Base-by-base conservation (phyloP, 2,888 invertebrate genomes). In the Spisula subtruncata region DNA sequence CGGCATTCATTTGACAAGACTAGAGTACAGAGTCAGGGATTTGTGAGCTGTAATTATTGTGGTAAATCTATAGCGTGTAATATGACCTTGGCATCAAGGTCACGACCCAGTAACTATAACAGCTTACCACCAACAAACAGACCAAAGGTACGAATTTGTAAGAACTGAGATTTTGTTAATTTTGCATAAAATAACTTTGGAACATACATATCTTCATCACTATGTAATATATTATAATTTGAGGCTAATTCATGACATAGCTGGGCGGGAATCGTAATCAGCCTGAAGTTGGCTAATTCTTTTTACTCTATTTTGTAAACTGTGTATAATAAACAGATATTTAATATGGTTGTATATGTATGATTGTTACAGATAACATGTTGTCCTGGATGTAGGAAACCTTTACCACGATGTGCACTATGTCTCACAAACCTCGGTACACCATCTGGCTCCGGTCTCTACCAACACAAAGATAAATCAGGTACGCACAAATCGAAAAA, bases 401-500 rank as follows among this genome's bases (percentile, higher is more conserved):
- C 99, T 8, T 97, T 99, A 95, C 99, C 99, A 0, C 98, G 99
- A 85, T 99, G 99, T 97, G 98, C 98, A 4, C 98, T 99, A 94
- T 99, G 99, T 97, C 97, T 98, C 87, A 98, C 98, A 97, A 98
- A 99, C 97, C 98, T 99, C 98, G 99, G 99, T 88, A 99, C 99
- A 20, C 94, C 96, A 4, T 95, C 96, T 18, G 96, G 95, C 0
- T 93, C 94, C 32, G 93, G 92, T 18, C 88, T 93, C 5, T 92
- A 91, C 84, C 92, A 91, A 75, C 91, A 93, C 66, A 93, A 93
- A 48, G 93, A 94, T 18, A 93, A 93, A 89, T 86, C 92, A 89
- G 93, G 93, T 94, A 75, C 16, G 35, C 16, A 51, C 18, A 20
- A 8, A 51, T 51, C 51, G 1, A 10, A 51, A 16, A 16, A 1